A percentile compares a stretch with the other conserved stretches of the same genome.
phyloP scores from a whole-genome alignment of 2,888 invertebrate species.

The Axea sp. region DNA sequence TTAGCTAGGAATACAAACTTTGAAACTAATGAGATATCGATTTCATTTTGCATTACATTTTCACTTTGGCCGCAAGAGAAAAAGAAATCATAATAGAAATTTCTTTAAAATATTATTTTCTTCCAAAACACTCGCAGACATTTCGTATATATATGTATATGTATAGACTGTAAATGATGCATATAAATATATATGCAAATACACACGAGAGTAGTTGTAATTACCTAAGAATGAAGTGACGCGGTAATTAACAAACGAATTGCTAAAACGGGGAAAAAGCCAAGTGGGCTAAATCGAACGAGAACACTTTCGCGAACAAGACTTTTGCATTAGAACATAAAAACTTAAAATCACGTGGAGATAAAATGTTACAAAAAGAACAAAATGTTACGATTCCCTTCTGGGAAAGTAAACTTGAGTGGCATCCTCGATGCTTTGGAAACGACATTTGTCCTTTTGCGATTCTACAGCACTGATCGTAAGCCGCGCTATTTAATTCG shows the following conservation, averaged over 20 bases:
- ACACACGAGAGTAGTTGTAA: slow-evolving; percentile 49
- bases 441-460: slow-evolving; percentile 62
- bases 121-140: slow-evolving; percentile 58
- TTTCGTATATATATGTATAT: slow-evolving; percentile 66
- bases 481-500: slow-evolving; percentile 69
- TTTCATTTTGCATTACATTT: slow-evolving; percentile 53
- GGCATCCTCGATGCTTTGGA: slow-evolving; percentile 66
- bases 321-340: slow-evolving; percentile 56
- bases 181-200: slow-evolving; percentile 59
- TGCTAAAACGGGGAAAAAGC: slow-evolving; percentile 40
- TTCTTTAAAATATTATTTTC: slow-evolving; percentile 50
- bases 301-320: slow-evolving; percentile 56
- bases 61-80: too few species aligned
- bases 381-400: slow-evolving; percentile 33
- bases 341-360: slow-evolving; percentile 48
- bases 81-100: not conserved
- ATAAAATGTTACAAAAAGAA: slow-evolving; percentile 47
- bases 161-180: slow-evolving; percentile 59
- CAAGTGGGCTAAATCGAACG: slow-evolving; percentile 46
- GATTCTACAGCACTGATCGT: slow-evolving; percentile 58
- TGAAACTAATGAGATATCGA: slow-evolving; percentile 54
- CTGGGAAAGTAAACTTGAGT: slow-evolving; percentile 62
- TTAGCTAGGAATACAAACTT: slow-evolving; percentile 51
- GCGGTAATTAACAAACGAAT: slow-evolving; percentile 61
- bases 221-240: slow-evolving; percentile 46